Evolutionary conservation across 2,888 invertebrate species (phyloP).

Genomic region (Platypus cylindrus): DNA sequence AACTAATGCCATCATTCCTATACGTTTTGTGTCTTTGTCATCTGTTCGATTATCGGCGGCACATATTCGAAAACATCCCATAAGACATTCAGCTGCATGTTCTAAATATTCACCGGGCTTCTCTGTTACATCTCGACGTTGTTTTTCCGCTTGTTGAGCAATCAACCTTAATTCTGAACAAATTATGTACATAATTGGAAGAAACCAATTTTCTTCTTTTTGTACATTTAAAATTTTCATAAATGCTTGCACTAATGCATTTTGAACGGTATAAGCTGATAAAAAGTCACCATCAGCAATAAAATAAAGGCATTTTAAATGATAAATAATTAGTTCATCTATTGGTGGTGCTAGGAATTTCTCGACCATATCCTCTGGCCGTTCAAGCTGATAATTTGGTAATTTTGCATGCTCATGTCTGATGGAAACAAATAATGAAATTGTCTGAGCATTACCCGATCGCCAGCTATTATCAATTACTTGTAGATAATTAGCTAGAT

Average conservation of each 20-base stretch:
- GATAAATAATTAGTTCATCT: slow-evolving; percentile 61
- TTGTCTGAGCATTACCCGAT: slow-evolving; percentile 46
- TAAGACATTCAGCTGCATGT: slow-evolving; percentile 85
- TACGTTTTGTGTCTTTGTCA: slow-evolving; percentile 83
- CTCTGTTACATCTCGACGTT: slow-evolving; percentile 37
- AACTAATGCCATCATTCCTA: slow-evolving; percentile 91
- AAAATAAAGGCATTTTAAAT: slow-evolving; percentile 54
- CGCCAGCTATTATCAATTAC: slow-evolving; percentile 48
- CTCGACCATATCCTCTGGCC: slow-evolving; percentile 57
- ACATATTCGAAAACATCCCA: slow-evolving; percentile 89
- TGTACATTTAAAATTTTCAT: slow-evolving; percentile 73
- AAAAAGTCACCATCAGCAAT: slow-evolving; percentile 40
- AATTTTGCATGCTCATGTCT: slow-evolving; percentile 62
- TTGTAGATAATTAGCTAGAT: slow-evolving; percentile 34
- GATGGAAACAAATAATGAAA: slow-evolving; percentile 49
- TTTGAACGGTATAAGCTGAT: slow-evolving; percentile 69
- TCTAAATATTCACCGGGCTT: slow-evolving; percentile 60
- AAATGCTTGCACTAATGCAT: slow-evolving; percentile 61
- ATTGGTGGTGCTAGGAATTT: slow-evolving; percentile 58
- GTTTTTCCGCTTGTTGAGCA: slow-evolving; percentile 64
- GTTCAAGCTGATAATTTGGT: slow-evolving; percentile 53
- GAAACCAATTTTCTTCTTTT: slow-evolving; percentile 93
- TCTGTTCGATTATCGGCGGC: slow-evolving; percentile 87
- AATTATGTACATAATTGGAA: slow-evolving; percentile 84
- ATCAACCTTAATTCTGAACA: slow-evolving; percentile 74